Base-by-base conservation (phyloP, 2,888 invertebrate species). In the Watsonalla binaria region DNA sequence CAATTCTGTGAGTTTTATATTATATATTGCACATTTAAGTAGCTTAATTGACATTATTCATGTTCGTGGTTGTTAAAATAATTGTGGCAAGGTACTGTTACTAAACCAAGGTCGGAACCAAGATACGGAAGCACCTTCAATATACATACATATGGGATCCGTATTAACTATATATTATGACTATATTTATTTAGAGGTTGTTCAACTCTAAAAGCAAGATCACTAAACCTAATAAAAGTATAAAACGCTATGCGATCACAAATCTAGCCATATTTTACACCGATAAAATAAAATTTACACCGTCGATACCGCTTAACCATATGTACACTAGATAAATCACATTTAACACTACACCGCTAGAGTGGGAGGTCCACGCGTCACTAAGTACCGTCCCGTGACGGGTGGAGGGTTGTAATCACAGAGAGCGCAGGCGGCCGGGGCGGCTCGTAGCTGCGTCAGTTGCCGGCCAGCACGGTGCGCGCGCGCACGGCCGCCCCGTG, bases 211-310 rank as follows among this genome's bases (percentile, higher is more conserved):
- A 68, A 80, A 82, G 78, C 80, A 67, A 75, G 58, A 66, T 61
- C 62, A 64, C 70, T 77, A 74, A 72, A 68, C 68, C 72, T 78
- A 79, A 74, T 68, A 76, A 79, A 76, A 79, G 83, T 85, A 85
- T 79, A 84, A 85, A 85, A 86, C 88, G 86, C 86, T 86, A 85
- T 79, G 88, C 87, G 84, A 88, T 87, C 87, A 86, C 87, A 84
- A 84, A 82, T 77, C 83, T 84, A 87, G 77, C 84, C 79, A 81
- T 76, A 80, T 74, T 80, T 81, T 72, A 78, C 78, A 84, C 76
- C 70, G 68, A 76, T 81, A 82, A 82, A 82, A 86, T 80, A 82
- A 87, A 86, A 89, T 86, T 68, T 89, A 89, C 90, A 89, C 86
- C 87, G 69, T 82, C 72, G 74, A 83, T 77, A 85, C 82, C 87